Conservation (phyloP, 2,797 vertebrate genomes). For the Falco concolor region DNA sequence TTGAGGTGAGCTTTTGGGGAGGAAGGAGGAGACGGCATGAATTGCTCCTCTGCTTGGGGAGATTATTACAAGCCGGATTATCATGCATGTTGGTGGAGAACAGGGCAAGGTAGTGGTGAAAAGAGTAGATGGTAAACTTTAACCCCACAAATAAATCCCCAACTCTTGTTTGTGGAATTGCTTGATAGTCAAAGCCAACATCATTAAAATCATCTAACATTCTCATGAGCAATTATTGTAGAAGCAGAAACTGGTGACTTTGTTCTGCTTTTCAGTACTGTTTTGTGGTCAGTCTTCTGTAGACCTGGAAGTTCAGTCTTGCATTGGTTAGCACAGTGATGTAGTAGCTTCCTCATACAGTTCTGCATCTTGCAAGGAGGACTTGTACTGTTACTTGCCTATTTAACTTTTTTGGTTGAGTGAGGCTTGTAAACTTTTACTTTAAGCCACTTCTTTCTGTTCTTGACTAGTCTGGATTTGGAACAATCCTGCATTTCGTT, state of each 20-base stretch:
- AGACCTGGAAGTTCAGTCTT: background rate
- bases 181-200: background rate
- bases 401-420: background rate
- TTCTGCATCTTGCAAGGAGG: background rate
- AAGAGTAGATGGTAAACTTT: background rate
- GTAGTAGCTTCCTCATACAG: background rate
- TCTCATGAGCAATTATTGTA: background rate
- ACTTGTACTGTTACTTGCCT: background rate
- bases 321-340: fast-evolving
- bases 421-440: background rate
- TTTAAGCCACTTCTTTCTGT: background rate
- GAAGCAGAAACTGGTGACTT: background rate
- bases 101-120: background rate
- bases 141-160: background rate
- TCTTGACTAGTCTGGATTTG: background rate
- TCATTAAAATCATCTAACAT: background rate
- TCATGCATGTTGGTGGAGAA: background rate
- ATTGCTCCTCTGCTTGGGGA: background rate
- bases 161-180: background rate
- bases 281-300: background rate
- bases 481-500: background rate
- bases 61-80: background rate
- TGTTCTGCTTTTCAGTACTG: background rate
- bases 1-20: background rate
- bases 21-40: background rate